These are phyloP conservation scores for Leuctra nigra DNA, from an alignment of 2,888 invertebrate species.

Conservation along the genomic window DNA sequence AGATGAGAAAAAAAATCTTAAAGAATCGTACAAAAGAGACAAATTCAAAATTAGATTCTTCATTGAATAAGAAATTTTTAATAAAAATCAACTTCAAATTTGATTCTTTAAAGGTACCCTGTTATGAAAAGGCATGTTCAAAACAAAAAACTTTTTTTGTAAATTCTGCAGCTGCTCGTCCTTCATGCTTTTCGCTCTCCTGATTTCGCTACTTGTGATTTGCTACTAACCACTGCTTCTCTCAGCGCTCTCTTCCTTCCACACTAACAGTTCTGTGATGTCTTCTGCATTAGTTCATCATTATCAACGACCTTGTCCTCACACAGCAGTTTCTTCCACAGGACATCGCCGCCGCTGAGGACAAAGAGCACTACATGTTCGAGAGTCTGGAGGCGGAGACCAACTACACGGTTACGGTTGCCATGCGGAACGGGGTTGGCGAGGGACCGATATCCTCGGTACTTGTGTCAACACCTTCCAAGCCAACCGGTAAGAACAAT, in stretches of 20 bases:
- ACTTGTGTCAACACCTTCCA: conserved; percentile 59
- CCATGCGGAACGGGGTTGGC: conserved; percentile 73
- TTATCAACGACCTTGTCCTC: too few relatives aligned
- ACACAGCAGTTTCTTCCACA: too few relatives aligned
- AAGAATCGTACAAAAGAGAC: too few relatives aligned
- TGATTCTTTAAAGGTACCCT: too few relatives aligned
- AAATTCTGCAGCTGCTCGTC: too few relatives aligned
- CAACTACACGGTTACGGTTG: conserved; percentile 69
- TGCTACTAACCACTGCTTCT: not conserved
- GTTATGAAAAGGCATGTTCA: too few relatives aligned
- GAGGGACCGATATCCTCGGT: conserved; percentile 65
- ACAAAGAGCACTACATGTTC: conserved; percentile 66
- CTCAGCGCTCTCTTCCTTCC: not conserved
- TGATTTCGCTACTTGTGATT: not conserved
- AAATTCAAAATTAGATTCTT: too few relatives aligned
- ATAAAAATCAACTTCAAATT: too few relatives aligned
- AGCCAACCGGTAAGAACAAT: conserved; percentile 56
- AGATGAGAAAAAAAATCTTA: too few relatives aligned
- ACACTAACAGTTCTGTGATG: not conserved
- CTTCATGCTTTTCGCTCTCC: not conserved
- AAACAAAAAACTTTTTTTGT: too few relatives aligned
- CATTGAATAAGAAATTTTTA: too few relatives aligned
- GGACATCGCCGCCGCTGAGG: conserved; percentile 69
- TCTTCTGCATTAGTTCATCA: not conserved
- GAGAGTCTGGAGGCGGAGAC: conserved; percentile 63